Evolutionary conservation across 2,888 invertebrate genomes (phyloP), one percentile per base, ranked within the genome.

Genomic region (Urechis unicinctus): DNA sequence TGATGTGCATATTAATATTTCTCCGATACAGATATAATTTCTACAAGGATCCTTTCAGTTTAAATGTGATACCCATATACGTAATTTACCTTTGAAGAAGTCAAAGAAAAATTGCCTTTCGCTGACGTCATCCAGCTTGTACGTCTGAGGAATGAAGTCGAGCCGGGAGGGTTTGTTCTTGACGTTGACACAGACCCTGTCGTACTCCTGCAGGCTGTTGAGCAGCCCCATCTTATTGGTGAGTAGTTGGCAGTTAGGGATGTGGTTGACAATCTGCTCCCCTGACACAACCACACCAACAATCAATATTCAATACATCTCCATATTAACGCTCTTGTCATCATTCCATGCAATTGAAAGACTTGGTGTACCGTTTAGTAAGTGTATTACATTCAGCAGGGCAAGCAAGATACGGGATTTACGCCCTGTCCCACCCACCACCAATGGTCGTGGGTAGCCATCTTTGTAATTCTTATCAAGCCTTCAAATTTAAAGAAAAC

Each of bases 171-270:
- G 62, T 53, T 68, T 64, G 59, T 68, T 73, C 43, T 56, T 59
- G 22, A 71, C 68, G 42, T 64, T 65, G n/a, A 68, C 68, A 24
- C 45, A 55, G 17, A 49, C 52, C 43, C 74, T 58, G 56, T 73
- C 73, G 57, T 75, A 78, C 47, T 75, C 74, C 62, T 74, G 72
- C 9, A 78, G 67, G 56, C 70, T 73, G 63, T 72, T 73, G 28
- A 76, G 63, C 30, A 78, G 65, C 13, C 77, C 74, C 13, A 77
- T 62, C 60, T 78, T 78, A 64, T 78, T 77, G 45, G 77, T 78
- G 49, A 78, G 66, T 31, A 77, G 63, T 52, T 74, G 68, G 51
- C 75, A 73, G 64, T 78, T 78, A 3, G 76, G 74, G 9, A 78
- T 71, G 61, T 77, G 77, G 61, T 77, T 78, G 29, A 77, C 76